Conservation (phyloP, 2,888 invertebrate genomes). For the Rotaria socialis region DNA sequence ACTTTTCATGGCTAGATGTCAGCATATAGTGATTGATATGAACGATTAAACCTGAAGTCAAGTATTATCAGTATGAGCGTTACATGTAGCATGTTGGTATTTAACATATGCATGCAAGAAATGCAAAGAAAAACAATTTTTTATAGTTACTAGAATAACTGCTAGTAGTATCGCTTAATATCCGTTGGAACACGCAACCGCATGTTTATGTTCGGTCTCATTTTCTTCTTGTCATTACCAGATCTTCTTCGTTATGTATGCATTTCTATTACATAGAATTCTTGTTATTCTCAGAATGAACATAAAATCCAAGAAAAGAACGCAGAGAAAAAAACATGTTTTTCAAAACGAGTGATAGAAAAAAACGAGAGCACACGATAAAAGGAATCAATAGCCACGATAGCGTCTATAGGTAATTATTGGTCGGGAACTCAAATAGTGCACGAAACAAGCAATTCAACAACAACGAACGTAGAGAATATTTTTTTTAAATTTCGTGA, state of each 20-base stretch:
- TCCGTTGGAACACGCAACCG: not conserved
- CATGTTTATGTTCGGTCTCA: not conserved
- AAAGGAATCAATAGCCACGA: not conserved
- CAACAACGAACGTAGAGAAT: not conserved
- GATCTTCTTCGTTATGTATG: not conserved
- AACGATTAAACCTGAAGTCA: not conserved
- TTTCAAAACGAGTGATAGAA: not conserved
- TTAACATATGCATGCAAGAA: not conserved
- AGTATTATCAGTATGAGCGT: not conserved
- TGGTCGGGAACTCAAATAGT: not conserved
- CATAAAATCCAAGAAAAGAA: not conserved
- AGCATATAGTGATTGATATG: not conserved
- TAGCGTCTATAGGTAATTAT: not conserved
- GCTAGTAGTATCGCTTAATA: not conserved
- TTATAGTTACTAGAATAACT: not conserved
- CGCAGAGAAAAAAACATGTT: not conserved
- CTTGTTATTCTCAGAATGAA: not conserved
- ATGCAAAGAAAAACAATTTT: not conserved
- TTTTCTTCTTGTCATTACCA: not conserved
- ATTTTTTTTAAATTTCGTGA: not conserved
- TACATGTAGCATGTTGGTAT: not conserved
- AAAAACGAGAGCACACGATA: not conserved
- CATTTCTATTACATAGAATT: not conserved
- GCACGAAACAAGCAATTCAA: not conserved
- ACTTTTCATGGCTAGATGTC: not conserved